phyloP scores from a whole-genome alignment of 2,113 vertebrate genomes.

The Mola mola region DNA sequence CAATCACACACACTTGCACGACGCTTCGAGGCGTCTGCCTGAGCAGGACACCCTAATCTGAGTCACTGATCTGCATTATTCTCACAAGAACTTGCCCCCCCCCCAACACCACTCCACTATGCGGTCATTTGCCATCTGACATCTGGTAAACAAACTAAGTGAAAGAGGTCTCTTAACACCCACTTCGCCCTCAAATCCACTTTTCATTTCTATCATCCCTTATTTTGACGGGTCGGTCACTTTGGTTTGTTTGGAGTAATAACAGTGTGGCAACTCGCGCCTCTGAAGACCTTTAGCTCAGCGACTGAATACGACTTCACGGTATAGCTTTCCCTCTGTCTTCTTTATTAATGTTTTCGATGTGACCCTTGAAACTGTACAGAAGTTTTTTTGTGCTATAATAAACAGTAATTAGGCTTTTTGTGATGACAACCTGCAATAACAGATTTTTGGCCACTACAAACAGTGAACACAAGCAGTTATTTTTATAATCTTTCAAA shows the following conservation, averaged over 20 bases:
- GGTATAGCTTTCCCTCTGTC: conserved; percentile 43
- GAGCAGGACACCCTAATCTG: too few relatives aligned
- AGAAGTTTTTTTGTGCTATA: conserved; percentile 24
- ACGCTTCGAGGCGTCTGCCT: conserved; percentile 36
- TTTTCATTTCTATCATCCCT: conserved; percentile 34
- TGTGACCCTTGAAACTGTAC: conserved; percentile 29
- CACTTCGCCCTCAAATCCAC: conserved; percentile 50
- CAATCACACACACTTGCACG: conserved; percentile 12
- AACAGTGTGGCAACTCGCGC: conserved; percentile 50
- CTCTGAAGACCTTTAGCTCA: conserved; percentile 35
- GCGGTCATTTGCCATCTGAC: conserved; percentile 50
- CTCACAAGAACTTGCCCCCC: not conserved
- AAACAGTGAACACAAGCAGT: not conserved
- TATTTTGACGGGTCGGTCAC: conserved; percentile 42
- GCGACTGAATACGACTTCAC: conserved; percentile 42
- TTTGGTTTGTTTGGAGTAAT: conserved; percentile 66
- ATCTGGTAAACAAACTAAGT: conserved; percentile 60
- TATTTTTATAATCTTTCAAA: too few relatives aligned
- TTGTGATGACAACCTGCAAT: not conserved
- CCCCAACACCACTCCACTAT: conserved; percentile 19
- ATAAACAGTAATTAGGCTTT: conserved; percentile 1
- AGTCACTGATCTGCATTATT: not conserved
- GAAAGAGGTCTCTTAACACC: conserved; percentile 53
- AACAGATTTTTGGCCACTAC: not conserved
- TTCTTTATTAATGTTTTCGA: conserved; percentile 29